Conservation (phyloP, 2,888 invertebrate species). For the Cosmorhoe ocellata region DNA sequence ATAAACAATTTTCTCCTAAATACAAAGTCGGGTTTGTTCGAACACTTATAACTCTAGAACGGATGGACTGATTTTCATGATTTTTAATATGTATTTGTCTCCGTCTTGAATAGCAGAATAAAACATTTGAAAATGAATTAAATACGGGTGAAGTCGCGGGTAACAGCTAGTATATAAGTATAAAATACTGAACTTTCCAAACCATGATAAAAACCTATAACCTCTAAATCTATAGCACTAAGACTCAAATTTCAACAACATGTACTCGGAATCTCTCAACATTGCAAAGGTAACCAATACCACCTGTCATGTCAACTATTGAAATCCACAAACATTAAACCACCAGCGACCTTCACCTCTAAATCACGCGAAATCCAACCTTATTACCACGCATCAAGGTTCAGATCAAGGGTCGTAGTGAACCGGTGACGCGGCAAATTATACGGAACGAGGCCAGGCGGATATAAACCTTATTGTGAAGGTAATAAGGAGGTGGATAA, state of each 20-base stretch:
- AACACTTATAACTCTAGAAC: no score
- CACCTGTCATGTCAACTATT: constrained; percentile 16
- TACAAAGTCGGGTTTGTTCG: no score
- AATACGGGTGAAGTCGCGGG: no score
- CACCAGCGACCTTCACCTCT: background rate
- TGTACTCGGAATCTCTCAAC: background rate
- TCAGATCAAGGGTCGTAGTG: constrained; percentile 5
- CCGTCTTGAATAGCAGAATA: no score
- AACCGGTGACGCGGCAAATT: constrained; percentile 20
- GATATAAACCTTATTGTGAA: constrained; percentile 4
- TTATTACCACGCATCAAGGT: background rate
- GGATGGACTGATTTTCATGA: no score
- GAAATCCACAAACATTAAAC: constrained; percentile 15
- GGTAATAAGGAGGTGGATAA: constrained; percentile 5
- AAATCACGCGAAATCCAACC: background rate
- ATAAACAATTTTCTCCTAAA: no score
- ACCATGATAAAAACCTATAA: no score
- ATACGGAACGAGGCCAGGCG: background rate
- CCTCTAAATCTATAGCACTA: background rate
- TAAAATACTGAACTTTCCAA: no score
- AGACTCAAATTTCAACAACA: constrained; percentile 8
- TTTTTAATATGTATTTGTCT: no score
- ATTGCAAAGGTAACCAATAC: constrained; percentile 13
- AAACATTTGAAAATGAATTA: no score
- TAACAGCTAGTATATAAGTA: no score